Evolutionary conservation across 2,113 vertebrate species (phyloP).

Genomic region (Menidia beryllina): DNA sequence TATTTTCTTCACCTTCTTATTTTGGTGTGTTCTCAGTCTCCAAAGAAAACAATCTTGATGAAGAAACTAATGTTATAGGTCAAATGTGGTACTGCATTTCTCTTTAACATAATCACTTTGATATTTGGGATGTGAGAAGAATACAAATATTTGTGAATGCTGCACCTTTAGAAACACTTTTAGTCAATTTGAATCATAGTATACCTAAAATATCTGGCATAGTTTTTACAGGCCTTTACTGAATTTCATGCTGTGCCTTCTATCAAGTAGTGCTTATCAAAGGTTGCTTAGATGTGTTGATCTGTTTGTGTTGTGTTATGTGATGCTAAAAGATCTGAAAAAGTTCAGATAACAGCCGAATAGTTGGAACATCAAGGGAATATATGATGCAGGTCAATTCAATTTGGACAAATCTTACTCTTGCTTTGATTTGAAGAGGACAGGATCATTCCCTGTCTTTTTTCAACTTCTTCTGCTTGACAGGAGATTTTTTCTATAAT

Average conservation of each 20-base stretch:
- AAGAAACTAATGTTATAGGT: no score
- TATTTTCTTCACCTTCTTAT: no score
- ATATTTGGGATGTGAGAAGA: no score
- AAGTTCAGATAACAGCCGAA: background rate
- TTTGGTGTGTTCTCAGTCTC: background rate
- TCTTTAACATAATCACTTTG: no score
- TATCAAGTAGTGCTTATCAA: constrained; percentile 31
- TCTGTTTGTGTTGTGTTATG: constrained; percentile 12
- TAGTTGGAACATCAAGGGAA: background rate
- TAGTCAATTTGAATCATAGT: background rate
- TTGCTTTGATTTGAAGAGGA: constrained; percentile 89
- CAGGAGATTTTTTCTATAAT: constrained; percentile 85
- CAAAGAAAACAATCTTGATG: background rate
- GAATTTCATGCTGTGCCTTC: background rate
- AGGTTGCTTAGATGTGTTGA: constrained; percentile 1
- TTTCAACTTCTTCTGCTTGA: constrained; percentile 88
- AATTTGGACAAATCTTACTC: constrained; percentile 78
- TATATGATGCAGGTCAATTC: no score
- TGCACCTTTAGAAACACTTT: no score
- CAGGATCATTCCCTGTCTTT: constrained; percentile 88
- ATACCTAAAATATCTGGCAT: background rate
- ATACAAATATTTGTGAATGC: no score
- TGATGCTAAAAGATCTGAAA: constrained; percentile 1
- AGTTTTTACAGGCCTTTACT: background rate
- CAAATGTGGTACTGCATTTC: no score